Conservation (phyloP, 2,113 vertebrate species). For the Pristiophorus japonicus region DNA sequence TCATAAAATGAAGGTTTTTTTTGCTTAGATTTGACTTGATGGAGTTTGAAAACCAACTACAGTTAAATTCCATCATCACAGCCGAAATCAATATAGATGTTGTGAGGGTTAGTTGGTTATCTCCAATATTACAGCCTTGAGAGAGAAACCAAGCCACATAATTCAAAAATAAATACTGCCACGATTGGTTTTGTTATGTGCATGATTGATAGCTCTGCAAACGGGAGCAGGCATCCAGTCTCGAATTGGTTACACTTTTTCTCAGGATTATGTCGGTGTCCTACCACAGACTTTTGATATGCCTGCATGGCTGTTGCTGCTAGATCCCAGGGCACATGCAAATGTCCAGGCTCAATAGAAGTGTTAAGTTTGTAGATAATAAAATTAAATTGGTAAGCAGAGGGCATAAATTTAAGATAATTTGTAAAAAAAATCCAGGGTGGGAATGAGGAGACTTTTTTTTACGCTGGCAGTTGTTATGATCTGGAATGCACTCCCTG, state of each 20-base stretch:
- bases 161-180: too few species aligned
- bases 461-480: too few species aligned
- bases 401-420: neutral
- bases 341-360: too few species aligned
- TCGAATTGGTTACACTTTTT: neutral
- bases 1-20: neutral
- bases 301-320: neutral
- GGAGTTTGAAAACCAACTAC: too few species aligned
- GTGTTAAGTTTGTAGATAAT: too few species aligned
- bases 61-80: too few species aligned
- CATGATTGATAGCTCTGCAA: neutral
- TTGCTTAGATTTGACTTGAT: neutral
- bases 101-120: neutral
- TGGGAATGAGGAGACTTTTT: too few species aligned
- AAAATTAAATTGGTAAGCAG: neutral
- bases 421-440: too few species aligned
- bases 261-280: neutral
- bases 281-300: neutral
- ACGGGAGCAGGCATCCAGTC: neutral
- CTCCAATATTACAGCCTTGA: too few species aligned
- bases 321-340: neutral
- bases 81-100: neutral
- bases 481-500: too few species aligned
- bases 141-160: too few species aligned
- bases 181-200: too few species aligned